Evolutionary conservation across 2,888 invertebrate species (phyloP).

Genomic region (Pachydiplax longipennis): DNA sequence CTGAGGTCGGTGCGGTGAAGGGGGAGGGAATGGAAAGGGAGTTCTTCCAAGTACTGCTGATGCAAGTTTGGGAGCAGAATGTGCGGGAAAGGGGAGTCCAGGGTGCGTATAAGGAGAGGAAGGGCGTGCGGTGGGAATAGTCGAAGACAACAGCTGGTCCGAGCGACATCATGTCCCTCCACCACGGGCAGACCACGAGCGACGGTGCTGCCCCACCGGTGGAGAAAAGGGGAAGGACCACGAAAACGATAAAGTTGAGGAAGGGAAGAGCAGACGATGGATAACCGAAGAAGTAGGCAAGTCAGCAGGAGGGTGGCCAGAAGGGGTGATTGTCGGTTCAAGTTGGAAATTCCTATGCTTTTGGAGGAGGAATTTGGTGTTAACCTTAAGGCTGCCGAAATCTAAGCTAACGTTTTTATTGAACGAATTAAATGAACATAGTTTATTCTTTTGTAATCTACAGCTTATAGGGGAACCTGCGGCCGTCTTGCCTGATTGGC

Average conservation of each 20-base stretch:
- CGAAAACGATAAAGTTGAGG: not conserved
- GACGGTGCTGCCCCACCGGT: not conserved
- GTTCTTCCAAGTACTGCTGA: not conserved
- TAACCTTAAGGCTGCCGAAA: too few species aligned
- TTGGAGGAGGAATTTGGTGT: too few species aligned
- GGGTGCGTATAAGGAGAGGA: slow-evolving; percentile 33
- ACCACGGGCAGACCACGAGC: slow-evolving; percentile 30
- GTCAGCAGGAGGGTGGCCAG: not conserved
- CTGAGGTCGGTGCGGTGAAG: slow-evolving; percentile 50
- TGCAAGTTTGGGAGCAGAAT: not conserved
- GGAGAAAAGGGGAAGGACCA: not conserved
- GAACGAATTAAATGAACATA: too few species aligned
- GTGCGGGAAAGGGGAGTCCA: not conserved
- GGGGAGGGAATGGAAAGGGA: slow-evolving; percentile 15
- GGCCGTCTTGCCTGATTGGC: too few species aligned
- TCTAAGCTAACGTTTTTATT: too few species aligned
- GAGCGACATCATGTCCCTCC: slow-evolving; percentile 24
- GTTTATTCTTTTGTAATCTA: too few species aligned
- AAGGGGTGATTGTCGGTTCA: not conserved
- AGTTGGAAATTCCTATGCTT: too few species aligned
- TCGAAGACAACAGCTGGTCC: slow-evolving; percentile 41
- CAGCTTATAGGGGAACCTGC: too few species aligned
- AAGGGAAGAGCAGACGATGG: not conserved
- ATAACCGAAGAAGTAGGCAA: not conserved
- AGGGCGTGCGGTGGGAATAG: not conserved